Conservation (phyloP, 2,113 vertebrate species). For the Mohoua ochrocephala region DNA sequence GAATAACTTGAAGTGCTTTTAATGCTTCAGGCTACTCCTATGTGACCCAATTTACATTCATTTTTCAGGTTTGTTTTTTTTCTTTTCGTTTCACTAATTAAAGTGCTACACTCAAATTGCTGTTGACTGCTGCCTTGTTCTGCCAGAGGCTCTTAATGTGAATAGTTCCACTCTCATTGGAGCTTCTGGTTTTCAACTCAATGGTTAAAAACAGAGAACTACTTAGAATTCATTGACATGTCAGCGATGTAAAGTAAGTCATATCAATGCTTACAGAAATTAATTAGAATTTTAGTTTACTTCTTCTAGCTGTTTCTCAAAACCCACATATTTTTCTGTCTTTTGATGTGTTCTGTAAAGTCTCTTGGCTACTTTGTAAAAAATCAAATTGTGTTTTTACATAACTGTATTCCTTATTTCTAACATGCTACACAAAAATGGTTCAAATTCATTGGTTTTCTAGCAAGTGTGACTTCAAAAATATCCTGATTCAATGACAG, state of each 20-base stretch:
- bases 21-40: conserved; percentile 1
- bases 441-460: neutral
- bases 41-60: conserved; percentile 28
- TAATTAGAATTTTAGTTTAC: neutral
- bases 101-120: conserved; percentile 7
- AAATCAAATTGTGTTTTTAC: neutral
- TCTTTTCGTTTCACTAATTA: conserved; percentile 34
- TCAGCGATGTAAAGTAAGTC: neutral
- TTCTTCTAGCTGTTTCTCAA: neutral
- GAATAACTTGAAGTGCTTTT: neutral
- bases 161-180: neutral
- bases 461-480: neutral
- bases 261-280: neutral
- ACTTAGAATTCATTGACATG: neutral
- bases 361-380: neutral
- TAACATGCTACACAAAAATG: neutral
- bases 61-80: neutral
- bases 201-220: neutral
- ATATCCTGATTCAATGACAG: neutral
- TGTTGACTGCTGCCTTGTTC: conserved; percentile 3
- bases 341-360: neutral
- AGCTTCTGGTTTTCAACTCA: neutral
- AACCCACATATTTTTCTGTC: neutral
- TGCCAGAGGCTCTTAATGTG: neutral
- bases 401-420: neutral